Evolutionary conservation across 2,888 invertebrate genomes (phyloP).

Genomic region (Pogonocherus hispidulus): DNA sequence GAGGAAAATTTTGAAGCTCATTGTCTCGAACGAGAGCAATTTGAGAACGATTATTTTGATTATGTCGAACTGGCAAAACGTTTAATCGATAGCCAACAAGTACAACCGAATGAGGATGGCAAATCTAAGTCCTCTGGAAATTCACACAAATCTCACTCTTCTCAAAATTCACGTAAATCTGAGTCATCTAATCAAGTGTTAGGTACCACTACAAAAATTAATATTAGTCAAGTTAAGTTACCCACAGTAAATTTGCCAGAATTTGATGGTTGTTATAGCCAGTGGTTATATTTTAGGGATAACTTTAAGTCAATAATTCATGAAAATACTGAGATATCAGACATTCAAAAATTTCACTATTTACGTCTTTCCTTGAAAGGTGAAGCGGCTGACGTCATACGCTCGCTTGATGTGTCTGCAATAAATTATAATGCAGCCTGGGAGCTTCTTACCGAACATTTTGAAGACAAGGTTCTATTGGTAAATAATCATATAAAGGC

Average conservation of each 20-base stretch:
- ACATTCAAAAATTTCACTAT: slow-evolving; percentile 21
- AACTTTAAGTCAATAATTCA: slow-evolving; percentile 6
- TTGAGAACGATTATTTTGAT: not conserved
- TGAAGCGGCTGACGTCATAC: slow-evolving; percentile 14
- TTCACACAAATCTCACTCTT: too few relatives aligned
- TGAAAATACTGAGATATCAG: not conserved
- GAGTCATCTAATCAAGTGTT: not conserved
- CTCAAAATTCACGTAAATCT: not conserved
- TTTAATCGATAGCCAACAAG: not conserved
- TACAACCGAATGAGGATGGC: too few relatives aligned
- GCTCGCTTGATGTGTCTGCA: slow-evolving; percentile 11
- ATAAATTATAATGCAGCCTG: slow-evolving; percentile 24
- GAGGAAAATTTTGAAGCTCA: not conserved
- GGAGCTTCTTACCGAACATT: slow-evolving; percentile 9
- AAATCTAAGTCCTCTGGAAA: too few relatives aligned
- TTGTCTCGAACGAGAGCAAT: not conserved
- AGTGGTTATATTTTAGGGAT: slow-evolving; percentile 7
- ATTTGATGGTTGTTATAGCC: slow-evolving; percentile 6
- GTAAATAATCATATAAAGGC: slow-evolving; percentile 24
- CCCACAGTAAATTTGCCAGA: slow-evolving; percentile 5
- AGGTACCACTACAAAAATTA: not conserved
- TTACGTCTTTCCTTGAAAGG: slow-evolving; percentile 17
- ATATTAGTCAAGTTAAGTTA: not conserved
- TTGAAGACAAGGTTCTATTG: slow-evolving; percentile 10
- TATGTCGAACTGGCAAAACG: not conserved